Base-by-base conservation (phyloP, 2,113 vertebrate species). In the Rhagologus leucostigma region DNA sequence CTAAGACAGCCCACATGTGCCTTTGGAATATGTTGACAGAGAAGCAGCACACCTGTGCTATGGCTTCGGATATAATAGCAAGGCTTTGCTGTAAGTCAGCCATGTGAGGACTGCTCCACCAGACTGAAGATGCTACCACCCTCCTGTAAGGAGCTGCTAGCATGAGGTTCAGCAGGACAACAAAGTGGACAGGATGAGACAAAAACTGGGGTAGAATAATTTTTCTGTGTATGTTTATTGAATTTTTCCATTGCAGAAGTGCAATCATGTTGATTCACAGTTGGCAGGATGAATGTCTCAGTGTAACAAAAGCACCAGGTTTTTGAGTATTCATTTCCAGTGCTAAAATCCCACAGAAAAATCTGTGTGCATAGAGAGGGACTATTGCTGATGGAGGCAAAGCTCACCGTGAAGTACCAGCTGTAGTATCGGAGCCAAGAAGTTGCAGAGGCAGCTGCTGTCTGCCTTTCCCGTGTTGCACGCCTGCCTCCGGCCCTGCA, bases 111-210 rank as follows among this genome's bases (percentile, higher is more conserved):
- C n/a, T 3, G 1, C 44, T 57, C 24, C 24, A 4, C 46, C 17
- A 68, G 24, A n/a, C 2, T 1, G 0, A 67, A 52, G 10, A 6
- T 9, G 21, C 30, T 42, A 13, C 21, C 0, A 4, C 24, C 11
- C 59, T 52, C 46, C 50, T 65, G 42, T 22, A 19, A 7, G 5
- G 21, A 32, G 26, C 14, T 73, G 39, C 32, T 77, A 53, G 39
- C 11, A 5, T 10, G 46, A 90, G 13, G 11, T 52, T 90, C 44
- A 33, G 69, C 22, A 79, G 33, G n/a, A 56, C 17, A 32, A 46
- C 42, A 60, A 79, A 90, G 33, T 23, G 35, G 55, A 42, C n/a
- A 84, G 27, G 11, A 88, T 30, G 2, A 26, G 13, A 32, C 35
- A 46, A 65, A 87, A 68, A 47, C 4, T 15, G 11, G 14, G 19